A percentile compares a stretch with the other conserved stretches of the same genome.
These are phyloP conservation scores for Ptilonorhynchus violaceus DNA, from an alignment of 2,113 vertebrate genomes.

Conservation along the genomic window DNA sequence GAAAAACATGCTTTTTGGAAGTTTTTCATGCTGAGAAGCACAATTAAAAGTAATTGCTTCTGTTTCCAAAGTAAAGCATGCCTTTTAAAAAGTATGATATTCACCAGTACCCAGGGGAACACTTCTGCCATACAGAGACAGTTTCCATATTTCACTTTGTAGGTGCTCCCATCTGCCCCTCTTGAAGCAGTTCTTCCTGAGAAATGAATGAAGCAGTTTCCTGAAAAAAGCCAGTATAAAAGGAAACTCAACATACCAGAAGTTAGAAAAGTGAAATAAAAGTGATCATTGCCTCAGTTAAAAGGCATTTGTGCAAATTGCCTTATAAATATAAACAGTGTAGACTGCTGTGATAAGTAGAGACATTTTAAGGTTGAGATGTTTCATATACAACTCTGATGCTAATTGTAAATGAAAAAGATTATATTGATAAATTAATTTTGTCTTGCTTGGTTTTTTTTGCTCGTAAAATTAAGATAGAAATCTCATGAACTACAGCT, in stretches of 20 bases:
- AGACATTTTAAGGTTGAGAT: constrained; percentile 8
- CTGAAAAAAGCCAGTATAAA: background rate
- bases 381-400: background rate
- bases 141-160: constrained; percentile 5
- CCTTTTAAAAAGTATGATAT: constrained; percentile 1
- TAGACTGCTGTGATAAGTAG: constrained; percentile 22
- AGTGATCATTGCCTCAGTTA: background rate
- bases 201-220: background rate
- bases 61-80: constrained; percentile 13
- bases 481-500: background rate
- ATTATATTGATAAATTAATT: background rate
- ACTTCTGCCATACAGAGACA: background rate
- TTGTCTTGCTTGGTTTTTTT: background rate
- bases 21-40: constrained; percentile 27
- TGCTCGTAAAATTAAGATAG: background rate
- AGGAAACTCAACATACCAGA: background rate
- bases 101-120: background rate
- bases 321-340: background rate
- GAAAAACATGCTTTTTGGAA: background rate
- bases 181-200: background rate
- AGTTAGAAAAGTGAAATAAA: background rate
- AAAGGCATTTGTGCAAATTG: constrained; percentile 25
- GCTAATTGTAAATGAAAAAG: constrained; percentile 7
- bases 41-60: constrained; percentile 60
- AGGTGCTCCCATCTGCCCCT: constrained; percentile 22